Evolutionary conservation across 2,113 vertebrate genomes (phyloP).

Genomic region (Eira barbara): DNA sequence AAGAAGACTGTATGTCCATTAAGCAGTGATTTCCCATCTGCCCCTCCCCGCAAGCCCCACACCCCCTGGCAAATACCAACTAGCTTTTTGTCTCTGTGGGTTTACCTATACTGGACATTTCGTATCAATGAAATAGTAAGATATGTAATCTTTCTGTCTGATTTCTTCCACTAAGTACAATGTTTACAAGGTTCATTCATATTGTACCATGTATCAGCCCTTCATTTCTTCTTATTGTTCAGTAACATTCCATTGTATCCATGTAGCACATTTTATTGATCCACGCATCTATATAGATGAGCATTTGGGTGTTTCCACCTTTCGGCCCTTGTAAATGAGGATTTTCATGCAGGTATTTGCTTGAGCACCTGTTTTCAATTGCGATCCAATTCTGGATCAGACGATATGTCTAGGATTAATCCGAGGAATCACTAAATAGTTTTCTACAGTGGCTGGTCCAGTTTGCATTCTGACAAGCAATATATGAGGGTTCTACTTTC

Average conservation of each 20-base stretch:
- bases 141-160: background rate
- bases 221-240: background rate
- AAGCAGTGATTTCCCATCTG: background rate
- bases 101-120: background rate
- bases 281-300: background rate
- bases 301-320: background rate
- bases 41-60: rapidly evolving
- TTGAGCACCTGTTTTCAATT: background rate
- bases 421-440: background rate
- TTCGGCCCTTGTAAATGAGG: background rate
- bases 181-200: background rate
- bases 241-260: background rate
- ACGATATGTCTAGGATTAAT: background rate
- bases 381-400: background rate
- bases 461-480: background rate
- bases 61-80: background rate
- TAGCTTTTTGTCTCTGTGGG: background rate
- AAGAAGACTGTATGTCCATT: background rate
- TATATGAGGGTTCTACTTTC: background rate
- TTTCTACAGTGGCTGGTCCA: background rate
- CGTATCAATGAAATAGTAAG: background rate
- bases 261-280: background rate
- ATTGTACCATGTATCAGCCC: background rate
- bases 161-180: background rate
- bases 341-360: background rate